A percentile compares a stretch with the other conserved stretches of the same genome.
phyloP scores from a whole-genome alignment of 30 jellyfish, hydroid and myxozoan genomes.

The Turritopsis dohrnii region DNA sequence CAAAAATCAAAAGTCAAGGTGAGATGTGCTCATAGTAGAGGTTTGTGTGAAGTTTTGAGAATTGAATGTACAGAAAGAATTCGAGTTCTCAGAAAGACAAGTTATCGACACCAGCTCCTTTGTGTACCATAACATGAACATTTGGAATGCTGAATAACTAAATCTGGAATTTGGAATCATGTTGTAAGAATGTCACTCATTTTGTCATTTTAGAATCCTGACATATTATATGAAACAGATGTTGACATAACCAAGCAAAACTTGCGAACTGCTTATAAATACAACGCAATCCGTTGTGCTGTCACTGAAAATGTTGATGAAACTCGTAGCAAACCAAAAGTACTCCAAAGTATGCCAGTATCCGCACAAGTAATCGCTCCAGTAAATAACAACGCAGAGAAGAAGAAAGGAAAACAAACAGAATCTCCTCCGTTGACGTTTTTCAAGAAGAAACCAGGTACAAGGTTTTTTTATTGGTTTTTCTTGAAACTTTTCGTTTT shows the following conservation, averaged over 20 bases:
- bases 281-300: neutral
- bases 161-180: neutral
- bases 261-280: neutral
- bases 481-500: no score
- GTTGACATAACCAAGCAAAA: neutral
- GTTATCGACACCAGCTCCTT: no score
- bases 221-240: neutral
- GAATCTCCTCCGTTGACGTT: slow-evolving; percentile 21
- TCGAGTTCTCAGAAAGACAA: no score
- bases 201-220: slow-evolving; percentile 13
- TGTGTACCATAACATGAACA: no score
- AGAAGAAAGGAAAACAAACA: neutral
- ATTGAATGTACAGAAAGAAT: no score
- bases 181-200: neutral
- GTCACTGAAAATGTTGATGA: neutral
- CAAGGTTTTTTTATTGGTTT: no score
- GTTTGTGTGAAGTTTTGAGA: no score
- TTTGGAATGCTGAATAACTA: neutral
- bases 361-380: neutral
- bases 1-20: neutral
- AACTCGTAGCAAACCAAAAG: neutral
- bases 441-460: neutral
- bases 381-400: neutral
- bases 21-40: no score
- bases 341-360: neutral